Evolutionary conservation across 2,113 vertebrate species (phyloP).

Genomic region (Pardalotus punctatus): DNA sequence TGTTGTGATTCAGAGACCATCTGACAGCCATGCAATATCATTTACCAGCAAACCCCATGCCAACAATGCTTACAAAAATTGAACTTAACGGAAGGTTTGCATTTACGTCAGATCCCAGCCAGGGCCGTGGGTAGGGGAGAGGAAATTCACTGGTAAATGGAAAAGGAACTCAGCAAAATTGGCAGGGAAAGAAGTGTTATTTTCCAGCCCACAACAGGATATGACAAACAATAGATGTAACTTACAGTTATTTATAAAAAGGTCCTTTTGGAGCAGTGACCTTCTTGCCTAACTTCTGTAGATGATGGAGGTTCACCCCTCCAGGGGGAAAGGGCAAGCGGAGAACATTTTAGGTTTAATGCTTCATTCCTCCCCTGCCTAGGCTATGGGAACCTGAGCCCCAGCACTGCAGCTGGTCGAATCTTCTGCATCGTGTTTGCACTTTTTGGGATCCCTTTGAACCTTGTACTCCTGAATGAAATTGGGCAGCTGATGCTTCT

Average conservation of each 20-base stretch:
- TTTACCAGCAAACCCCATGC: not conserved
- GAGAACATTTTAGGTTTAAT: not conserved
- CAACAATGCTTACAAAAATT: slow-evolving; percentile 21
- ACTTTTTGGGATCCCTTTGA: slow-evolving; percentile 88
- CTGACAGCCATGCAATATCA: not conserved
- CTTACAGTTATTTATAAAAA: slow-evolving; percentile 45
- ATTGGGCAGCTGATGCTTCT: slow-evolving; percentile 86
- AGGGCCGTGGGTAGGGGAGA: not conserved
- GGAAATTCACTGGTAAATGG: slow-evolving; percentile 37
- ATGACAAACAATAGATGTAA: slow-evolving; percentile 54
- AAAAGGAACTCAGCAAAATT: slow-evolving; percentile 46
- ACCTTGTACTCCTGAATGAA: slow-evolving; percentile 85
- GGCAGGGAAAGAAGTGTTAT: slow-evolving; percentile 33
- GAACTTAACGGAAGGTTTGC: not conserved
- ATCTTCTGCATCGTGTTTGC: slow-evolving; percentile 91
- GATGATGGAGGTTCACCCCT: not conserved
- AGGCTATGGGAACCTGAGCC: slow-evolving; percentile 91
- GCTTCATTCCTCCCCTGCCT: not conserved
- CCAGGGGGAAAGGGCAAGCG: not conserved
- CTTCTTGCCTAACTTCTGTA: not conserved
- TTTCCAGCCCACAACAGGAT: slow-evolving; percentile 29
- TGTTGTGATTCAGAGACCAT: slow-evolving; percentile 27
- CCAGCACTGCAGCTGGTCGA: slow-evolving; percentile 73
- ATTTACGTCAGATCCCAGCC: slow-evolving; percentile 23
- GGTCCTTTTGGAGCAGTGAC: not conserved